Base-by-base conservation (phyloP, 2,797 vertebrate species). In the Hypotaenidia philippensis region DNA sequence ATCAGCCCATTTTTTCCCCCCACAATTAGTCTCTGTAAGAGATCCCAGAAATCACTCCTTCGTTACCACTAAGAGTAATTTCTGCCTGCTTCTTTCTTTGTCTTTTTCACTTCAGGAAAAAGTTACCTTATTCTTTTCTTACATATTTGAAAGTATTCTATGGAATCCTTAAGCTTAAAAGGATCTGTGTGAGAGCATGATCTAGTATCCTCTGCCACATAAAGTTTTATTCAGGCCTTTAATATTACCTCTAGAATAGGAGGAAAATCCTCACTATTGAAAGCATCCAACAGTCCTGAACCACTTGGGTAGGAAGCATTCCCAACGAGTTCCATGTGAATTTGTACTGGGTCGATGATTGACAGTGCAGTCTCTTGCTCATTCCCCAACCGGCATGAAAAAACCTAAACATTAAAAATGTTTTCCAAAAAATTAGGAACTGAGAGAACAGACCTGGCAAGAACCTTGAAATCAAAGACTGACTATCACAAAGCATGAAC, bases 351-450 rank as follows among this genome's bases (percentile, higher is more conserved):
- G 93, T 99, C 99, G 9, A 99, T 98, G 87, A 99, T 99, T 7
- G 99, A 99, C 90, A 99, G 97, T 4, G 99, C 99, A 0, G 99
- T 99, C 89, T 99, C 99, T 26, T 99, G 99, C 85, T 99, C 99
- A 23, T 98, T 99, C 82, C 99, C 99, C 47, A 99, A 97, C 7
- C 99, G 98, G 95, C 99, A 99, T 0, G 99, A 99, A 93, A 99
- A 99, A 70, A 99, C 99, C 99, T 99, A 83, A 5, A 77, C 83
- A 89, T 74, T n/a, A 15, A 13, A 83, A 78, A 87, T 5, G 18
- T 14, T 18, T 47, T 90, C 1, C 2, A 2, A 56, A 41, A 55
- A 52, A 34, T 38, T 5, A 88, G 20, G 3, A 72, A 76, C 20
- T 11, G 2, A 90, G 15, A 61, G 8, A 57, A 56, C 5, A 88